These are phyloP conservation scores for Cryptoblepharus egeriae DNA, from an alignment of 2,797 vertebrate species.

Conservation along the genomic window DNA sequence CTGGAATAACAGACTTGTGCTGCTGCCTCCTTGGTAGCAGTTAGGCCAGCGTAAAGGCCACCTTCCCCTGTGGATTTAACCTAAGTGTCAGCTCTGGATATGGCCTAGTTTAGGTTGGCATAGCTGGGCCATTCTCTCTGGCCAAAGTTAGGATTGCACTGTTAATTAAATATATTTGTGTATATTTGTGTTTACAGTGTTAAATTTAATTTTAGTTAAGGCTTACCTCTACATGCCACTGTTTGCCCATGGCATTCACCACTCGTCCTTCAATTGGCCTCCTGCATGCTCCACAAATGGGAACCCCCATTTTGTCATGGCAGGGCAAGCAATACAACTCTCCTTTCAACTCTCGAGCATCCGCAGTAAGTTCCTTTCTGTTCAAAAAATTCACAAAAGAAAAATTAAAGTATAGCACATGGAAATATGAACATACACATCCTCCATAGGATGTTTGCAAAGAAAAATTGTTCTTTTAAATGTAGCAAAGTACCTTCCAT, in stretches of 20 bases:
- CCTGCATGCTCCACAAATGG: slow-evolving; percentile 96
- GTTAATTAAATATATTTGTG: background rate
- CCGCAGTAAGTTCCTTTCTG: slow-evolving; percentile 96
- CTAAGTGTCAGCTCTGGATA: no score
- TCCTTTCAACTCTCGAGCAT: slow-evolving; percentile 93
- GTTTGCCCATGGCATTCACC: slow-evolving; percentile 98
- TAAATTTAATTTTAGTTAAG: background rate
- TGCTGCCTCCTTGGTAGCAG: no score
- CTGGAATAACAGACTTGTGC: no score
- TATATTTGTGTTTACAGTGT: background rate
- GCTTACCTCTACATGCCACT: slow-evolving; percentile 97
- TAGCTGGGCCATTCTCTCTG: no score
- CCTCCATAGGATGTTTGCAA: background rate
- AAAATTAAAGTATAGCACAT: slow-evolving; percentile 36
- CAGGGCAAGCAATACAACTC: slow-evolving; percentile 96
- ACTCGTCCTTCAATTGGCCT: slow-evolving; percentile 96
- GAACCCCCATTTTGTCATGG: slow-evolving; percentile 98
- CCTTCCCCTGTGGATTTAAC: no score
- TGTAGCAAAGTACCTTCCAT: background rate
- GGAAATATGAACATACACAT: no score
- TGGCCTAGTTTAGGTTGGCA: no score
- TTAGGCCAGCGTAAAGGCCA: no score
- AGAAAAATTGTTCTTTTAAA: background rate
- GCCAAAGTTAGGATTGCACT: no score
- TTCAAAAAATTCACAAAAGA: slow-evolving; percentile 42